These are phyloP conservation scores for Tipula lateralis DNA, from an alignment of 2,888 invertebrate genomes.

Conservation along the genomic window DNA sequence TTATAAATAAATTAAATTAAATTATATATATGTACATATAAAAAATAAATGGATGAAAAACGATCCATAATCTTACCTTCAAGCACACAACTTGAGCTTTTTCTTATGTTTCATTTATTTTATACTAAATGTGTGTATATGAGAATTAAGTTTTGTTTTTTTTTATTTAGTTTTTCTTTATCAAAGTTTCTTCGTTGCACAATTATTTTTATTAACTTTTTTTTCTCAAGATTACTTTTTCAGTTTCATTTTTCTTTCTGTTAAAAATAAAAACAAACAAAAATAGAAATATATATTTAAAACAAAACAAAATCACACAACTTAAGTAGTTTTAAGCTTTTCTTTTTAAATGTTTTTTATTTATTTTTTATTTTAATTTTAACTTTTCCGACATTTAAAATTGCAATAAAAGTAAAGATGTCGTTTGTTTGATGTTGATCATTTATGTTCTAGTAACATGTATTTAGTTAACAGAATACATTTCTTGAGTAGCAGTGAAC, in stretches of 20 bases:
- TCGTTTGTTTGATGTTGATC: neutral
- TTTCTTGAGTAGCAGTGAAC: neutral
- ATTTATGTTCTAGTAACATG: neutral
- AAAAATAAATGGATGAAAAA: neutral
- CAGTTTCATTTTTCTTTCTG: constrained; percentile 7
- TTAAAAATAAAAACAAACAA: neutral
- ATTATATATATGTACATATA: neutral
- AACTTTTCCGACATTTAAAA: neutral
- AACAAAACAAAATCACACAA: neutral
- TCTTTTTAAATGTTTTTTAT: neutral
- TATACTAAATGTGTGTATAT: neutral
- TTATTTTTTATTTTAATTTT: constrained; percentile 2
- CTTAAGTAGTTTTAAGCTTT: neutral
- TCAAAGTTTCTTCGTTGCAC: constrained; percentile 19
- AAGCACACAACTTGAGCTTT: neutral
- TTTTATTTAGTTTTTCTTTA: neutral
- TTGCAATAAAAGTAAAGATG: neutral
- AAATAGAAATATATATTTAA: neutral
- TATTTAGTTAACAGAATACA: neutral
- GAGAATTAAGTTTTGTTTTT: neutral
- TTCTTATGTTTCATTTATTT: neutral
- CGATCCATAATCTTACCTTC: constrained; percentile 1
- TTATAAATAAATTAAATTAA: neutral
- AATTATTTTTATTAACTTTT: neutral
- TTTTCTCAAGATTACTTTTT: neutral